Evolutionary conservation across 2,888 invertebrate genomes (phyloP).

Genomic region (Watsonalla binaria): DNA sequence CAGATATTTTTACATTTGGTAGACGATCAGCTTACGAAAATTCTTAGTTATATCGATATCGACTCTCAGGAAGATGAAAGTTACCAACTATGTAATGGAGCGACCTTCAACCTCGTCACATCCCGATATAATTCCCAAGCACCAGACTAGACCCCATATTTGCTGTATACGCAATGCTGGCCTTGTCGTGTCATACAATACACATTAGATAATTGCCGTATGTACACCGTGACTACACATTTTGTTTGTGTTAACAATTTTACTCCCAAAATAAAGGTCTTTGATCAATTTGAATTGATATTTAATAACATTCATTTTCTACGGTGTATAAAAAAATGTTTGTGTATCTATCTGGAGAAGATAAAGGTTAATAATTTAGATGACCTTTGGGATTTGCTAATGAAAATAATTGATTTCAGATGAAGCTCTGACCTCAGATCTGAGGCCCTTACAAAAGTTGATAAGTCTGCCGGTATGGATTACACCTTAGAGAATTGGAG

Average conservation of each 20-base stretch:
- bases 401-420: no score
- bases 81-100: neutral
- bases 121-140: constrained; percentile 1
- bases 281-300: neutral
- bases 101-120: constrained; percentile 8
- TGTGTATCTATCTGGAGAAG: neutral
- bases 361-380: no score
- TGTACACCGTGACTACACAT: neutral
- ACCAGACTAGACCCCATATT: neutral
- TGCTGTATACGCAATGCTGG: neutral
- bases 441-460: no score
- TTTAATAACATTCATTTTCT: neutral
- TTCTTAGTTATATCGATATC: constrained; percentile 1
- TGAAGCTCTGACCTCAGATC: no score
- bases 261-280: neutral
- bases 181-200: neutral
- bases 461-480: no score
- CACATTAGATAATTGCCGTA: neutral
- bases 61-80: neutral
- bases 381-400: no score
- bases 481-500: no score
- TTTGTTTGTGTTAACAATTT: neutral
- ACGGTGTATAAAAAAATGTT: neutral
- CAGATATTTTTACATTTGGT: no score
- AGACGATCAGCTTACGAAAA: neutral